Evolutionary conservation across 92 coral and sea anemone genomes (phyloP).

Genomic region (Galaxea fascicularis): DNA sequence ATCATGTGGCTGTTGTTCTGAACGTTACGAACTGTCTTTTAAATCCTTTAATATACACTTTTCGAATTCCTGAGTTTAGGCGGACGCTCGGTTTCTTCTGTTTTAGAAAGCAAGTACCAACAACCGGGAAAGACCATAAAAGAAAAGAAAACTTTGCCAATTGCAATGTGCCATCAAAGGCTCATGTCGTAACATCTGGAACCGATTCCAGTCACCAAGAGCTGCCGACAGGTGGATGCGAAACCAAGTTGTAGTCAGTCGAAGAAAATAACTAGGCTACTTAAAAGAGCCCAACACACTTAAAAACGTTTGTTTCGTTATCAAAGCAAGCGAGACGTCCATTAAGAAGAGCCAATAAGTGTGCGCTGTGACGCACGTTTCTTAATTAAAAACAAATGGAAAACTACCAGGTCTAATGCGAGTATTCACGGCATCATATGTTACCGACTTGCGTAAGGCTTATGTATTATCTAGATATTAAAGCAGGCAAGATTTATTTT

Average conservation of each 20-base stretch:
- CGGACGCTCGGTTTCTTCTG: not conserved
- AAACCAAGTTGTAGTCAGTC: not conserved
- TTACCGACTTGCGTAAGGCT: too few species aligned
- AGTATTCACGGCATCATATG: too few species aligned
- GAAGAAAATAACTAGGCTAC: too few species aligned
- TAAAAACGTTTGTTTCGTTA: too few species aligned
- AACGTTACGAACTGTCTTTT: not conserved
- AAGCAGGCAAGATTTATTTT: too few species aligned
- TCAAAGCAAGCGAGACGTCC: too few species aligned
- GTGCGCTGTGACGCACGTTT: too few species aligned
- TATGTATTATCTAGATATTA: too few species aligned
- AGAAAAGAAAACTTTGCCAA: not conserved
- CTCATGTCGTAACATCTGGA: not conserved
- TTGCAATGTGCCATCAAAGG: not conserved
- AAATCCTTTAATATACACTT: not conserved
- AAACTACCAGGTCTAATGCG: too few species aligned
- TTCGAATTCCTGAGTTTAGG: slow-evolving; percentile 10
- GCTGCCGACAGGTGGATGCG: not conserved
- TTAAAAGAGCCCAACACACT: too few species aligned
- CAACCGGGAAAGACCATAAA: not conserved
- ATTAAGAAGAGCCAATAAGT: too few species aligned
- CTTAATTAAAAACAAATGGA: too few species aligned
- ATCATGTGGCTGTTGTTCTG: not conserved
- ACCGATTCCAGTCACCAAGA: not conserved
- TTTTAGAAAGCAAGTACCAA: not conserved